Conservation (phyloP, 2,797 vertebrate species). For the Threskiornis aethiopicus region DNA sequence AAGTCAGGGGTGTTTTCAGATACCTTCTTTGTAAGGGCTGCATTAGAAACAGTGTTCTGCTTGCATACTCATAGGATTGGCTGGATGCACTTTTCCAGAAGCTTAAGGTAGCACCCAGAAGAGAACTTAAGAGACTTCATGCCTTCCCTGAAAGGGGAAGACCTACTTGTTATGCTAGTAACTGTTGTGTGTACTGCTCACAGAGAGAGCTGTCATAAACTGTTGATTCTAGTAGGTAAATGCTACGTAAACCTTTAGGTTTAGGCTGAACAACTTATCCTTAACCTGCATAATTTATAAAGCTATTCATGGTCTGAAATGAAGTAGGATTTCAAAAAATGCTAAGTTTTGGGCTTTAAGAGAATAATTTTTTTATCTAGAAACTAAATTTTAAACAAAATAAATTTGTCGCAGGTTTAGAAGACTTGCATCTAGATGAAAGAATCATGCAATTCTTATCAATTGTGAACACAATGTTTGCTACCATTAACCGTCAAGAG, state of each 20-base stretch:
- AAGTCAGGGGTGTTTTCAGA: not conserved
- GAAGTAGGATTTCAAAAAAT: rapidly evolving
- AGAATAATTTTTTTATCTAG: not conserved
- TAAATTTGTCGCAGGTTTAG: conserved; percentile 80
- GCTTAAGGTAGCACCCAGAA: not conserved
- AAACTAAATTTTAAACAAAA: not conserved
- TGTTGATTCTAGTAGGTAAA: not conserved
- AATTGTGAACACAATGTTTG: conserved; percentile 99
- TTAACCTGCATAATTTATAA: not conserved
- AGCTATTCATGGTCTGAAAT: not conserved
- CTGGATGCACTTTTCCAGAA: not conserved
- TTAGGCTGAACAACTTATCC: not conserved
- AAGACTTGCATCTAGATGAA: conserved; percentile 96
- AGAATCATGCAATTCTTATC: conserved; percentile 99
- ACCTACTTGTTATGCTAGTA: not conserved
- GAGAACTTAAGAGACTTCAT: not conserved
- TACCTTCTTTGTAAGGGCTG: not conserved
- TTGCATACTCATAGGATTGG: not conserved
- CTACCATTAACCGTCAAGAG: conserved; percentile 97
- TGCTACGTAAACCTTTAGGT: not conserved
- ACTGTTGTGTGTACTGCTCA: not conserved
- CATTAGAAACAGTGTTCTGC: not conserved
- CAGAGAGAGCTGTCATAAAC: not conserved
- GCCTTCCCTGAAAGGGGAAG: not conserved
- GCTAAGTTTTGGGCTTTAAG: not conserved